A percentile compares a stretch with the other conserved stretches of the same genome.
Conservation (phyloP, 2,888 invertebrate species). For the Dasypolia templi region DNA sequence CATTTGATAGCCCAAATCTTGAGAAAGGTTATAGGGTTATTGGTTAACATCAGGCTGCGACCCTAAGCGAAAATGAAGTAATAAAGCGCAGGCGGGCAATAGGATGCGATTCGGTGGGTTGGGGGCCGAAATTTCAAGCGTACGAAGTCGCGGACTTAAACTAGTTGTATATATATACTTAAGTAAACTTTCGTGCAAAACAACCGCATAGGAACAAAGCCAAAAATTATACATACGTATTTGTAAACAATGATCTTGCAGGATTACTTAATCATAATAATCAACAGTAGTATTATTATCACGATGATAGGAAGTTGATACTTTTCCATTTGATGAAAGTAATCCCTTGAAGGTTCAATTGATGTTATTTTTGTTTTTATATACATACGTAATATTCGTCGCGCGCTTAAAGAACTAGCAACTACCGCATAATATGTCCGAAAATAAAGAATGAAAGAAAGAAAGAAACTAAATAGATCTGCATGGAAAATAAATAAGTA, state of each 20-base stretch:
- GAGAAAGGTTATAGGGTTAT: too few species aligned
- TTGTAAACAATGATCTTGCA: constrained; percentile 9
- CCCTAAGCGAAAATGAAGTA: too few species aligned
- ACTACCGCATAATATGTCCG: neutral
- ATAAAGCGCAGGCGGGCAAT: too few species aligned
- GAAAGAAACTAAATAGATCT: too few species aligned
- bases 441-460: too few species aligned
- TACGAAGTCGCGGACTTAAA: too few species aligned
- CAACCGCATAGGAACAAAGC: neutral
- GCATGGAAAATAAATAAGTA: too few species aligned
- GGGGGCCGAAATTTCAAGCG: too few species aligned
- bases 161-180: too few species aligned
- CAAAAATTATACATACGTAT: neutral
- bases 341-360: neutral
- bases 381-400: neutral
- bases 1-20: too few species aligned
- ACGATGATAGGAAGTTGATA: neutral
- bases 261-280: neutral
- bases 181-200: neutral
- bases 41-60: too few species aligned
- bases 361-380: neutral
- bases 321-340: constrained; percentile 11
- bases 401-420: neutral
- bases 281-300: constrained; percentile 12
- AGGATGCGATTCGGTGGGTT: too few species aligned